Conservation (phyloP, 2,797 vertebrate genomes). For the Syndactyla subalaris region DNA sequence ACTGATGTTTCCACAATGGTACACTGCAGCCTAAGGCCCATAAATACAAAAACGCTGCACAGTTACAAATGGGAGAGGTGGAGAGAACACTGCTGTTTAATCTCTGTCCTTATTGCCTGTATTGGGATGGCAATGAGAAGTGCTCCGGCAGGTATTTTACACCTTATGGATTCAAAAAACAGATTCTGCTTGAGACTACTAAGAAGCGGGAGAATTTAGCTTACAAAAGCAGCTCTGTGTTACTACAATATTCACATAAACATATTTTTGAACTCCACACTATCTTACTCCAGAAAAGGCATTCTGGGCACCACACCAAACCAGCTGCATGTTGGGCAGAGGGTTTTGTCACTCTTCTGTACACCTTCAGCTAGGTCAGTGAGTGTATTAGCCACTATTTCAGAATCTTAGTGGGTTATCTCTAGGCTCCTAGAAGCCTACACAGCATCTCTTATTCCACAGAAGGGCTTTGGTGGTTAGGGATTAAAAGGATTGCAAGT, state of each 20-base stretch:
- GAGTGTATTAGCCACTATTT: neutral
- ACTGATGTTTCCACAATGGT: neutral
- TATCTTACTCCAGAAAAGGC: neutral
- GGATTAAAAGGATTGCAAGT: neutral
- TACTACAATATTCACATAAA: neutral
- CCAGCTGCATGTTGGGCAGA: neutral
- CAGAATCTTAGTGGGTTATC: neutral
- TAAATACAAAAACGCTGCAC: neutral
- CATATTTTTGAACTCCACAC: neutral
- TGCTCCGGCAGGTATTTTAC: neutral
- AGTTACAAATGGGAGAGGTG: neutral
- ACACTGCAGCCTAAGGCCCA: neutral
- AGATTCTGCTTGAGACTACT: neutral
- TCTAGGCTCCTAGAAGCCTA: neutral
- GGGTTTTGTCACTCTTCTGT: neutral
- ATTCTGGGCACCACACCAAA: neutral
- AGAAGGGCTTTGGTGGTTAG: neutral
- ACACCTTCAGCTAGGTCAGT: neutral
- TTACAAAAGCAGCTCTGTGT: neutral
- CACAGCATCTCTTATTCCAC: neutral
- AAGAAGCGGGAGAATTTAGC: neutral
- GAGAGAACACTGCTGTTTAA: neutral
- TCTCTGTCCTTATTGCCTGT: neutral
- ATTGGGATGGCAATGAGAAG: neutral
- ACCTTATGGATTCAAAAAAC: neutral